Percentiles rank a stretch among this genome's conserved stretches.
Evolutionary conservation across 2,888 invertebrate species (phyloP).

Genomic region (Eudemis profundana): DNA sequence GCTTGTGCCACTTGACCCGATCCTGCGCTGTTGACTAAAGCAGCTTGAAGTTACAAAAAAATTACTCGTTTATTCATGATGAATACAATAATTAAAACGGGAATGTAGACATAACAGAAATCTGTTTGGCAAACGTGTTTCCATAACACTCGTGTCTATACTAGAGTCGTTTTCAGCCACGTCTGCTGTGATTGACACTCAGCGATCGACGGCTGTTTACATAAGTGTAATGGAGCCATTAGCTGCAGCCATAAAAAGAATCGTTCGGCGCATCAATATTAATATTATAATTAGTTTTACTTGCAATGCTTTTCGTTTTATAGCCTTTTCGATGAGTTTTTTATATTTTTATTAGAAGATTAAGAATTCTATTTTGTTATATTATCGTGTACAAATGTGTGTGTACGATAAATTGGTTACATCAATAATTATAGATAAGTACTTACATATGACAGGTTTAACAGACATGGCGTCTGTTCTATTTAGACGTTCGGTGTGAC

Average conservation of each 20-base stretch:
- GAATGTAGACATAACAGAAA: not conserved
- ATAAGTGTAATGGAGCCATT: slow-evolving; percentile 33
- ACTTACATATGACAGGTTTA: no score
- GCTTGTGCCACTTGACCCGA: no score
- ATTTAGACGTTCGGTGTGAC: no score
- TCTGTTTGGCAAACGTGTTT: slow-evolving; percentile 12
- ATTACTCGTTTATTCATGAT: no score
- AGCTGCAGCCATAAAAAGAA: slow-evolving; percentile 33
- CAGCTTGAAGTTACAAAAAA: no score
- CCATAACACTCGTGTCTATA: not conserved
- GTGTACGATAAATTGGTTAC: not conserved
- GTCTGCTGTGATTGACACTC: slow-evolving; percentile 2
- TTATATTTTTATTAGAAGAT: slow-evolving; percentile 12
- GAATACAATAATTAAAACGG: not conserved
- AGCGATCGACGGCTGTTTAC: slow-evolving; percentile 35
- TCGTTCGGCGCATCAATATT: slow-evolving; percentile 20
- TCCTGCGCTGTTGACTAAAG: no score
- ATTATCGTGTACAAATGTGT: not conserved
- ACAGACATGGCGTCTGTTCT: no score
- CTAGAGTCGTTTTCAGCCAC: slow-evolving; percentile 6
- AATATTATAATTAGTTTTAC: slow-evolving; percentile 39
- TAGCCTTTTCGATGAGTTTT: slow-evolving; percentile 10
- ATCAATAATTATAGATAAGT: no score
- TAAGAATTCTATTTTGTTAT: not conserved
- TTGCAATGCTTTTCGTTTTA: slow-evolving; percentile 20